phyloP scores from a whole-genome alignment of 2,888 invertebrate genomes.

The Nymphalis c-album region DNA sequence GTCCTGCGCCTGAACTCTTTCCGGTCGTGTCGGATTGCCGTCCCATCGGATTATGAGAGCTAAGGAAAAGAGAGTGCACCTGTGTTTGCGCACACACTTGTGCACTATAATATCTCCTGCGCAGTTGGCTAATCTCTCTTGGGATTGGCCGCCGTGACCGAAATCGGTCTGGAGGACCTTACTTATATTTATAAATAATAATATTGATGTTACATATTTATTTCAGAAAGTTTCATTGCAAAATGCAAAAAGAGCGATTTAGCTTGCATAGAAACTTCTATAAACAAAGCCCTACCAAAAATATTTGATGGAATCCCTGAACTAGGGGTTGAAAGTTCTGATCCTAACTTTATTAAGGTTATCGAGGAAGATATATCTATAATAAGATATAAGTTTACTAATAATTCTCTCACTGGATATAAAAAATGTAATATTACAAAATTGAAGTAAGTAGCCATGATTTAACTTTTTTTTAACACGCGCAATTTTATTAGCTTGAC shows the following conservation, averaged over 20 bases:
- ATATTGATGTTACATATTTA: neutral
- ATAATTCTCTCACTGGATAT: slow-evolving; percentile 24
- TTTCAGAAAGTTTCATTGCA: slow-evolving; percentile 21
- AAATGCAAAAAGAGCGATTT: slow-evolving; percentile 48
- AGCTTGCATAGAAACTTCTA: slow-evolving; percentile 44
- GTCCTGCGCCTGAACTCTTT: too few species aligned
- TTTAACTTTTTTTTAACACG: neutral
- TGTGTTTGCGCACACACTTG: too few species aligned
- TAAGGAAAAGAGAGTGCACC: too few species aligned
- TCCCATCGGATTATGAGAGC: too few species aligned
- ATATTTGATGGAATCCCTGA: slow-evolving; percentile 38
- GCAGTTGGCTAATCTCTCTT: too few species aligned
- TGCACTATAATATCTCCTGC: too few species aligned
- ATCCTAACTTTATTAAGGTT: slow-evolving; percentile 23
- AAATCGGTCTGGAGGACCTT: too few species aligned
- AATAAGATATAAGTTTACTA: slow-evolving; percentile 27
- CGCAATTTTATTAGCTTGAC: too few species aligned
- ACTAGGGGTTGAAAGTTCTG: slow-evolving; percentile 23
- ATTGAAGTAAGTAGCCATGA: slow-evolving; percentile 23
- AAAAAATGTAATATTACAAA: slow-evolving; percentile 24
- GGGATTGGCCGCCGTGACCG: too few species aligned
- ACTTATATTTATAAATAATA: too few species aligned
- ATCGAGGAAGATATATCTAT: slow-evolving; percentile 33
- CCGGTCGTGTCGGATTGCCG: too few species aligned
- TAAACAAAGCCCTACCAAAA: slow-evolving; percentile 34